Percentiles rank a stretch among this genome's conserved stretches.
These are phyloP conservation scores for Scaptomyza cyrtandrae DNA, from an alignment of 2,888 invertebrate species.

Conservation along the genomic window DNA sequence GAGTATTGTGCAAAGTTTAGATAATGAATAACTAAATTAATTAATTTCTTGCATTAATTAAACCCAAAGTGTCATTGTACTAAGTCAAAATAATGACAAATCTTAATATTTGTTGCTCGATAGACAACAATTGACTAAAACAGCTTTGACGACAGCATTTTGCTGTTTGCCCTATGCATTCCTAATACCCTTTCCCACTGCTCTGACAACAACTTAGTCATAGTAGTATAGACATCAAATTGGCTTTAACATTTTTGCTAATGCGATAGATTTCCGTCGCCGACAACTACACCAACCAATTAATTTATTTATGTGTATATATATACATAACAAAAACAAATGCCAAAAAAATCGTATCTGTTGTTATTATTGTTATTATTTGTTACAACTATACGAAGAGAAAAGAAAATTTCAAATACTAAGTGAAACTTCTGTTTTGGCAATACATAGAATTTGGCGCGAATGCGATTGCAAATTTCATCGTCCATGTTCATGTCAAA, in stretches of 20 bases:
- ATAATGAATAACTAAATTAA: neutral
- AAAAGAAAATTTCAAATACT: too few species aligned
- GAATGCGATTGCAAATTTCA: slow-evolving; percentile 51
- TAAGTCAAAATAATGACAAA: slow-evolving; percentile 5
- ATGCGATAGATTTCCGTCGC: slow-evolving; percentile 39
- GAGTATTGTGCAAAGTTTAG: neutral
- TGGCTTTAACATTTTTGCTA: slow-evolving; percentile 43
- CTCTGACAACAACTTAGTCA: slow-evolving; percentile 14
- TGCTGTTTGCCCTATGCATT: neutral
- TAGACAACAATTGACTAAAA: slow-evolving; percentile 32
- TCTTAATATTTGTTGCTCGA: slow-evolving; percentile 1
- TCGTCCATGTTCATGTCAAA: slow-evolving; percentile 42
- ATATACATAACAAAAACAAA: slow-evolving; percentile 14
- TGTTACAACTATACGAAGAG: too few species aligned
- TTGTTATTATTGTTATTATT: slow-evolving; percentile 9
- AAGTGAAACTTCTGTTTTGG: slow-evolving; percentile 28
- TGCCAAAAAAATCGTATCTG: slow-evolving; percentile 51
- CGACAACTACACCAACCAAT: slow-evolving; percentile 17
- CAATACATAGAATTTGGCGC: too few species aligned
- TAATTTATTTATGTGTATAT: slow-evolving; percentile 39
- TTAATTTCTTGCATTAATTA: neutral
- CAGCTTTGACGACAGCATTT: neutral
- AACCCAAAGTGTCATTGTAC: neutral
- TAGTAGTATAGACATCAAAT: too few species aligned
- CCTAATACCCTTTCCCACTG: neutral